Evolutionary conservation across 2,797 vertebrate genomes (phyloP), one percentile per base, ranked within the genome.

Genomic region (Brachymystax lenok): DNA sequence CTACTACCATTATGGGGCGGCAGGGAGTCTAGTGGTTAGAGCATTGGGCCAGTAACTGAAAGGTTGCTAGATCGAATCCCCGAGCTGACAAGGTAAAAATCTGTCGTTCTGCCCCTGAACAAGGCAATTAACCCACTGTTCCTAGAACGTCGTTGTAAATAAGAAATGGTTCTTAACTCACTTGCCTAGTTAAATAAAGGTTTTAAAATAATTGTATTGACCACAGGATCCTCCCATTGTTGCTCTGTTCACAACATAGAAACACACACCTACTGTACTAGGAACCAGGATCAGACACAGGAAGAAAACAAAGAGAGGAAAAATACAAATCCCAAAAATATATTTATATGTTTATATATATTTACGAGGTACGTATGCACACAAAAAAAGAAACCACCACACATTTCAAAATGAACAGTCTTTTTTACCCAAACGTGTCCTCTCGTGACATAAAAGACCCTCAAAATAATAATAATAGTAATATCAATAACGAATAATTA

Each of bases 301-400:
- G 81, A 84, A 76, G 75, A 79, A 84, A 82, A 88, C 24, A 19
- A 54, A 80, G 80, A 52, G 74, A 64, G 80, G 76, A 68, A 75
- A 90, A 92, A 90, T 88, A 91, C 91, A 91, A 91, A 88, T 93
- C 90, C 87, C 91, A 93, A 95, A 90, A 94, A 95, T 94, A 95
- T 91, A 94, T 93, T 92, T 94, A 90, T 93, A 91, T 92, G 83
- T 83, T 92, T 88, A 92, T 94, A 90, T 91, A 92, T 92, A 94
- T 94, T 93, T 93, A 92, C 87, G 93, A 94, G 94, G 94, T 94
- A 94, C 93, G 89, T 93, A 87, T 94, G 87, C 92, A 94, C 92
- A 94, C 93, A 92, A 88, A 87, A 83, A 81, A 84, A 74, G 50
- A 80, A 74, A 88, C 87, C 87, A 90, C 83, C 82, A 85, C 87